Percentiles rank a stretch among this genome's conserved stretches.
These are phyloP conservation scores for Lycia hirtaria DNA, from an alignment of 2,888 invertebrate species.

Conservation along the genomic window DNA sequence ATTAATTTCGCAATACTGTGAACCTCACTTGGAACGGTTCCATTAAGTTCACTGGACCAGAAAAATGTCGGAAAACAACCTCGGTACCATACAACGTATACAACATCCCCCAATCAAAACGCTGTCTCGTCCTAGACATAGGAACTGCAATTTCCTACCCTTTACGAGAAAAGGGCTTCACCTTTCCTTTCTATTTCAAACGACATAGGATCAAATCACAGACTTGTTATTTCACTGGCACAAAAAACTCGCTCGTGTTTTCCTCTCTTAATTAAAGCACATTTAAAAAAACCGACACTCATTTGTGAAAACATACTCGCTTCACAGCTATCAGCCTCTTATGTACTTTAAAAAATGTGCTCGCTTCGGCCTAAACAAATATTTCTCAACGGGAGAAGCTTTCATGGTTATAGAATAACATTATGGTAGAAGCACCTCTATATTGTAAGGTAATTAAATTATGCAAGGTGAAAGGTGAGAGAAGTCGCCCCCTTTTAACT, in stretches of 20 bases:
- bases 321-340: conserved; percentile 17
- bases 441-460: conserved; percentile 39
- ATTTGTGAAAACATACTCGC: conserved; percentile 39
- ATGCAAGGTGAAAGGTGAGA: conserved; percentile 34
- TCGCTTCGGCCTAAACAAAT: conserved; percentile 40
- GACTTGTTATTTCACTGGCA: conserved; percentile 29
- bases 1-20: conserved; percentile 22
- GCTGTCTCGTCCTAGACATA: conserved; percentile 36
- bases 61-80: conserved; percentile 27
- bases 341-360: conserved; percentile 39
- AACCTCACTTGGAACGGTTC: conserved; percentile 27
- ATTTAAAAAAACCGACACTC: conserved; percentile 36
- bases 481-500: conserved; percentile 31
- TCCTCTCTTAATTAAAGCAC: conserved; percentile 30
- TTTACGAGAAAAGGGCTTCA: conserved; percentile 39
- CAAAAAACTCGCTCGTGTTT: conserved; percentile 27
- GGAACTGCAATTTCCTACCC: conserved; percentile 44
- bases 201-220: conserved; percentile 31
- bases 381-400: conserved; percentile 38
- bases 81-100: conserved; percentile 5
- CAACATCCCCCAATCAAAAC: conserved; percentile 36
- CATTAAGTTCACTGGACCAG: conserved; percentile 27
- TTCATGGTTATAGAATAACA: conserved; percentile 37
- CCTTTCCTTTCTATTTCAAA: conserved; percentile 34
- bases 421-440: conserved; percentile 31